A percentile compares a stretch with the other conserved stretches of the same genome.
These are phyloP conservation scores for Eueremaeus valkanovi DNA, from an alignment of 2,888 invertebrate species.

Conservation along the genomic window DNA sequence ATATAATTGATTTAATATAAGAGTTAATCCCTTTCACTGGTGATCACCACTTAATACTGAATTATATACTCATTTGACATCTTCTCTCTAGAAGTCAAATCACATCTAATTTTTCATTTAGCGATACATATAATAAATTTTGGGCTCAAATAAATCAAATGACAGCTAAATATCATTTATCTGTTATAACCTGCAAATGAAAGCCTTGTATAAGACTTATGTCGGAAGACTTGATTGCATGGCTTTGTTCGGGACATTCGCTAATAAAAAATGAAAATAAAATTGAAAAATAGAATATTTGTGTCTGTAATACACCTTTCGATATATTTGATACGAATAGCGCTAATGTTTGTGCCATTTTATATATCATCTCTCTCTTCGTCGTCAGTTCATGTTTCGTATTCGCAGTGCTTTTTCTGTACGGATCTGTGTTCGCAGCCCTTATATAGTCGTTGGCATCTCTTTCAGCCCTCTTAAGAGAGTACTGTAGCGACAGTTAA, in stretches of 20 bases:
- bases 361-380: neutral
- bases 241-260: too few relatives aligned
- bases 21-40: neutral
- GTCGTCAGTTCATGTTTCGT: constrained; percentile 17
- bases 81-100: too few relatives aligned
- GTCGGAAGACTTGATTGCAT: too few relatives aligned
- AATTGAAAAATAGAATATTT: neutral
- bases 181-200: too few relatives aligned
- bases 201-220: too few relatives aligned
- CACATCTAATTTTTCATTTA: too few relatives aligned
- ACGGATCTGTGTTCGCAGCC: constrained; percentile 5
- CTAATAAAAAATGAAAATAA: too few relatives aligned
- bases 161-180: too few relatives aligned
- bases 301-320: neutral
- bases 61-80: too few relatives aligned
- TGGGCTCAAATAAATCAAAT: too few relatives aligned
- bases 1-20: neutral
- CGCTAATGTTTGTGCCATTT: constrained; percentile 13
- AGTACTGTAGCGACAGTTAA: too few relatives aligned
- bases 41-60: neutral
- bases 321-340: neutral
- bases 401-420: constrained; percentile 9
- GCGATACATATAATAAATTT: too few relatives aligned
- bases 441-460: neutral
- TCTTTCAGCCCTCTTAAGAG: neutral